Conservation (phyloP, 2,113 vertebrate species). For the Terrapene triunguis region DNA sequence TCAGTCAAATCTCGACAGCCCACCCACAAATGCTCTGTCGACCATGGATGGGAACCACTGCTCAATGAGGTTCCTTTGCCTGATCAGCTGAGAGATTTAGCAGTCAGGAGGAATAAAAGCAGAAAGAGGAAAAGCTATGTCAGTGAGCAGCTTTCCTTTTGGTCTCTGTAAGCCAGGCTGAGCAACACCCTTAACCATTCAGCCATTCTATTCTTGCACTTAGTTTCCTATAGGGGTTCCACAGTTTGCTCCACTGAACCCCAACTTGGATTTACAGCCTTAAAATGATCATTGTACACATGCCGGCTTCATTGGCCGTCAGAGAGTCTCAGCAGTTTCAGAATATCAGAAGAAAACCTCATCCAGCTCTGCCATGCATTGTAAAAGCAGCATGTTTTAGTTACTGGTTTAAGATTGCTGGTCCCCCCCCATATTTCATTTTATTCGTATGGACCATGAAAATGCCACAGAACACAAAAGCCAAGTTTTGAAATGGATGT, state of each 20-base stretch:
- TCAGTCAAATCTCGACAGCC: neutral
- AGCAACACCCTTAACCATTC: neutral
- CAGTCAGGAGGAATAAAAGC: neutral
- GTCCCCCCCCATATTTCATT: neutral
- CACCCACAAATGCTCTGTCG: neutral
- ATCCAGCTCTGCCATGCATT: neutral
- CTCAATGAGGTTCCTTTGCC: neutral
- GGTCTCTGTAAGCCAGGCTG: neutral
- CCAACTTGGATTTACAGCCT: neutral
- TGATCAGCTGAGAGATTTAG: neutral
- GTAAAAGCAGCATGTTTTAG: neutral
- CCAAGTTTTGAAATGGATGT: slow-evolving; percentile 45
- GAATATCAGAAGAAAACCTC: neutral
- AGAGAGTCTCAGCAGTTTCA: neutral
- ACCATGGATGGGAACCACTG: neutral
- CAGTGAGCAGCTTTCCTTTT: neutral
- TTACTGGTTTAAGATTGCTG: neutral
- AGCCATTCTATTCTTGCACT: neutral
- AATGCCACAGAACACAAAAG: slow-evolving; percentile 58
- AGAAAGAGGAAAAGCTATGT: neutral
- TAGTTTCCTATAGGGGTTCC: neutral
- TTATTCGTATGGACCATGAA: slow-evolving; percentile 61
- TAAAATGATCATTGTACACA: neutral
- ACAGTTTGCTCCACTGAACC: slow-evolving; percentile 5
- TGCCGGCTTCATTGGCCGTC: neutral